Conservation (phyloP, 2,888 invertebrate species). For the Hypsopygia costalis region DNA sequence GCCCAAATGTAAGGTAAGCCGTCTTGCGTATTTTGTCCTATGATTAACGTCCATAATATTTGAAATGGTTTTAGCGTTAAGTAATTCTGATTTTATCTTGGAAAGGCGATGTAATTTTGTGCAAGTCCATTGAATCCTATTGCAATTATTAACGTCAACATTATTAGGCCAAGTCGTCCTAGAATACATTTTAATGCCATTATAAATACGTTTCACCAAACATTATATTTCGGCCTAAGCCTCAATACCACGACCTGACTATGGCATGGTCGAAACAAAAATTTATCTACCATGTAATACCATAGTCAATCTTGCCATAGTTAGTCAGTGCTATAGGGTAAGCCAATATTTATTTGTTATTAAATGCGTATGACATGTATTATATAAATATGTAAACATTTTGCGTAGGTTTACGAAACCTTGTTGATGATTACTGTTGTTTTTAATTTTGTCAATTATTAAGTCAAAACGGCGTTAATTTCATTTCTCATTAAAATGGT, state of each 20-base stretch:
- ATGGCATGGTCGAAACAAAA: too few relatives aligned
- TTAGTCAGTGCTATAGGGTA: too few relatives aligned
- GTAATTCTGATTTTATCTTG: constrained; percentile 58
- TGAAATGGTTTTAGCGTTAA: constrained; percentile 72
- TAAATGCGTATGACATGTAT: constrained; percentile 46
- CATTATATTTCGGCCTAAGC: constrained; percentile 29
- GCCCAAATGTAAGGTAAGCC: constrained; percentile 57
- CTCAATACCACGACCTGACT: too few relatives aligned
- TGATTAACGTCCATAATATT: constrained; percentile 76
- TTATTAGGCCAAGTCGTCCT: constrained; percentile 38
- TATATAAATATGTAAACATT: constrained; percentile 23
- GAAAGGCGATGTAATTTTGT: constrained; percentile 30
- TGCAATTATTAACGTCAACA: constrained; percentile 27
- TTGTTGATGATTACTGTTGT: constrained; percentile 60
- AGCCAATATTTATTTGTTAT: constrained; percentile 51
- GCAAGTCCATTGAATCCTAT: constrained; percentile 40
- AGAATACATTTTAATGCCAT: constrained; percentile 25
- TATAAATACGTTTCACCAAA: constrained; percentile 39
- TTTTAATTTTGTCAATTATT: constrained; percentile 75
- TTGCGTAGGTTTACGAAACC: constrained; percentile 58
- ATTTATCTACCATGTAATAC: too few relatives aligned
- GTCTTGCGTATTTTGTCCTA: constrained; percentile 74
- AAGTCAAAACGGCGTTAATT: constrained; percentile 53
- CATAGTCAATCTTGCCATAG: too few relatives aligned
- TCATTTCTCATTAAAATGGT: constrained; percentile 52